Conservation (phyloP, 1,140 invertebrate species). For the Sitodiplosis mosellana region DNA sequence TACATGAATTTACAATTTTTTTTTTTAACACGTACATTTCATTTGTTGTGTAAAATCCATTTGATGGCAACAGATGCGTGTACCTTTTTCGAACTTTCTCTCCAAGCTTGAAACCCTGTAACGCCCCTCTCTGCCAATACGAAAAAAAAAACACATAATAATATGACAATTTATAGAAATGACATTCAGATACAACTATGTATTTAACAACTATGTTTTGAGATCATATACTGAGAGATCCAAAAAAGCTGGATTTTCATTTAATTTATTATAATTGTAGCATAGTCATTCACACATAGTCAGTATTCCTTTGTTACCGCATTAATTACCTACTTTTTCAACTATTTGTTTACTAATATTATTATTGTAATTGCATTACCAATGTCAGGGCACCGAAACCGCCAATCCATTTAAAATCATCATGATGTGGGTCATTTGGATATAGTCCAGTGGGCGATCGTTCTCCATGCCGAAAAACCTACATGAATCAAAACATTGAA, state of each 20-base stretch:
- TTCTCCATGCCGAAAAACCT: conserved; percentile 58
- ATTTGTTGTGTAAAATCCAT: conserved; percentile 35
- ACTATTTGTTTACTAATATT: not conserved
- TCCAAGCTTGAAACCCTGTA: conserved; percentile 57
- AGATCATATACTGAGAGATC: no score
- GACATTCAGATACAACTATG: no score
- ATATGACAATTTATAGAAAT: no score
- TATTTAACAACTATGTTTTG: no score
- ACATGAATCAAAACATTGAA: conserved; percentile 2
- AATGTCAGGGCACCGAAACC: conserved; percentile 42
- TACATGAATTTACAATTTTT: no score
- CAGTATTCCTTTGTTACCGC: no score
- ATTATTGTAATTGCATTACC: conserved; percentile 5
- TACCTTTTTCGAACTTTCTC: conserved; percentile 51
- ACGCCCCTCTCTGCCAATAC: conserved; percentile 65
- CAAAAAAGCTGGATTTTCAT: no score
- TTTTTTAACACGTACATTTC: conserved; percentile 47
- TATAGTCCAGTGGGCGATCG: conserved; percentile 45
- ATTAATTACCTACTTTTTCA: conserved; percentile 7
- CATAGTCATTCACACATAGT: no score
- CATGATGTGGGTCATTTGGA: conserved; percentile 41
- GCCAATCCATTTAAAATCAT: conserved; percentile 35
- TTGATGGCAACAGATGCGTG: conserved; percentile 38
- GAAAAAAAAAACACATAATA: no score
- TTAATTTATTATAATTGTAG: no score